phyloP scores from a whole-genome alignment of 2,113 vertebrate species.

The Anthoscopus minutus region DNA sequence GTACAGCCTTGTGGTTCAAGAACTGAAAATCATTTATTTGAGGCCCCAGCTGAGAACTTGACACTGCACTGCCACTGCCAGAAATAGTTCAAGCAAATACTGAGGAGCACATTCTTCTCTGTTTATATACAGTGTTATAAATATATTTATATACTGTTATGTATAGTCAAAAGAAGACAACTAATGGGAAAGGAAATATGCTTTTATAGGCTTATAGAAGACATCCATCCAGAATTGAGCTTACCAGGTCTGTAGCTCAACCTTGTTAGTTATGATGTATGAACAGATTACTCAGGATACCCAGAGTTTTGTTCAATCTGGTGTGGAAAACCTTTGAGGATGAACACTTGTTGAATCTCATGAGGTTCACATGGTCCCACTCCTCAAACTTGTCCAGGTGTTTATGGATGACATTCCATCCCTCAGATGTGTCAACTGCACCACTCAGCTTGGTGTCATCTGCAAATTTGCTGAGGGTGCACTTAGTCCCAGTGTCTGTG shows the following conservation, averaged over 20 bases:
- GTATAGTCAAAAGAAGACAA: not conserved
- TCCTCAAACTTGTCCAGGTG: not conserved
- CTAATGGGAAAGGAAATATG: not conserved
- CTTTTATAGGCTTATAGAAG: not conserved
- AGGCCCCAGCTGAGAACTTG: not conserved
- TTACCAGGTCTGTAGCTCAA: not conserved
- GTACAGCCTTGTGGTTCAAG: not conserved
- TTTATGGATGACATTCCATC: not conserved
- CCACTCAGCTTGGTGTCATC: not conserved
- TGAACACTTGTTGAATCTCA: not conserved
- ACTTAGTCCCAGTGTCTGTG: not conserved
- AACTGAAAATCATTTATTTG: not conserved
- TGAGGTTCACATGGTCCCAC: not conserved
- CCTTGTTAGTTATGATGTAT: accelerated
- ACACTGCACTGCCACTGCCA: not conserved
- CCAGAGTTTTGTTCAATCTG: not conserved
- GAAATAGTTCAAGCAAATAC: not conserved
- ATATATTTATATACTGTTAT: not conserved
- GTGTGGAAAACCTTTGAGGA: not conserved
- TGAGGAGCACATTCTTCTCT: not conserved
- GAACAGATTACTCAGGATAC: not conserved
- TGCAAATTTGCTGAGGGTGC: not conserved
- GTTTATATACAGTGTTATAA: not conserved
- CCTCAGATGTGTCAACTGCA: not conserved
- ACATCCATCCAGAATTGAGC: not conserved